Base-by-base conservation (phyloP, 2,888 invertebrate genomes). In the Drosophila pseudotakahashii region DNA sequence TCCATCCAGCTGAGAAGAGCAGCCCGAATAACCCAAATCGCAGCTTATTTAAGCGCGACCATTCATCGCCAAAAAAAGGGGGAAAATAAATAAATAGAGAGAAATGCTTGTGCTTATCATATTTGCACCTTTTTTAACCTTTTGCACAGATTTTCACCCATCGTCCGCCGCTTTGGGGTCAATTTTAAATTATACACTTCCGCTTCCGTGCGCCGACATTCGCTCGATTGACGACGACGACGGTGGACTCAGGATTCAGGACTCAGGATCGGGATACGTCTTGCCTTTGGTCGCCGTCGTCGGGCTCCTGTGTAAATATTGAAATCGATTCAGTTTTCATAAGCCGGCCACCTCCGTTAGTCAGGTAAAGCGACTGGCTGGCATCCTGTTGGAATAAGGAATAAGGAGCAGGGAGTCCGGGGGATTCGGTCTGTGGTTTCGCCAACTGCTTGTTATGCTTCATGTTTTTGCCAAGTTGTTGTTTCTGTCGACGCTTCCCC, bases 121-220 rank as follows among this genome's bases (percentile, higher is more conserved):
- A 77, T 80, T 76, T 81, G 67, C 64, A 77, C 75, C 80, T 73
- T 73, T 73, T 78, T 74, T 51, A 77, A 75, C 77, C 72, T 61
- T 61, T 61, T 44, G 53, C 52, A 41, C 60, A 41, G 60, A 61
- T 64, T 69, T 47, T 47, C 19, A 39, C 48, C 39, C 52, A 4
- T 34, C 34, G 32, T 2, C 32, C 32, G 32, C 32, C 32, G 34
- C 11, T 11, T 68, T 77, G 76, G 77, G 87, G 85, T 89, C 85
- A 77, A 76, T 84, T 84, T 81, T 81, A 89, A 85, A 87, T 85
- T 85, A 89, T 85, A 89, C 89, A 84, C 89, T 85, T 87, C 79
- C 87, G 84, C 77, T 79, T 87, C 81, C 77, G 55, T 81, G 87
- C 73, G 68, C 64, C 54, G 73, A 54, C 77, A 86, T 81, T 71